These are phyloP conservation scores for Lathamus discolor DNA, from an alignment of 2,113 vertebrate species.

Conservation along the genomic window DNA sequence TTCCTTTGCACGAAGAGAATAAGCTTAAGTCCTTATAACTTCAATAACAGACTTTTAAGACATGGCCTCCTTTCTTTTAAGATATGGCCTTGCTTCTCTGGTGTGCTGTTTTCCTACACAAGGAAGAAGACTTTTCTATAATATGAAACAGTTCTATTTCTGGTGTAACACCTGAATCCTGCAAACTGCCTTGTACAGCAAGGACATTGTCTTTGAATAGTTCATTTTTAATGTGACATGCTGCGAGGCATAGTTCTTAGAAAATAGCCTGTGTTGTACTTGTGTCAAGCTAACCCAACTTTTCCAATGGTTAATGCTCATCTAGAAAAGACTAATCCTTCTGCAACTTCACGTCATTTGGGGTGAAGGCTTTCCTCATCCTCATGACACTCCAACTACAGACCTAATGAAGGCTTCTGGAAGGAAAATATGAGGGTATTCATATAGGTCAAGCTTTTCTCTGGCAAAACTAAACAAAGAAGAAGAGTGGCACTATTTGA, in stretches of 20 bases:
- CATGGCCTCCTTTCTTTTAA: neutral
- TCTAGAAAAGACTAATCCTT: neutral
- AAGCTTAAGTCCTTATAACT: neutral
- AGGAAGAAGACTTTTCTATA: neutral
- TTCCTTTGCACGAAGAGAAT: neutral
- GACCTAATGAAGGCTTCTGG: neutral
- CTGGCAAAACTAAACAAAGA: neutral
- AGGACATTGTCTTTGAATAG: neutral
- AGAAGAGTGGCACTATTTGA: neutral
- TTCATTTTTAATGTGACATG: neutral
- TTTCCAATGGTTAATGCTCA: neutral
- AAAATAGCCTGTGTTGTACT: neutral
- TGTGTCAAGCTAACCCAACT: neutral
- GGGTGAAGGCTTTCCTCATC: accelerated
- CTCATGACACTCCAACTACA: neutral
- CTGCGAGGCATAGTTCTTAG: neutral
- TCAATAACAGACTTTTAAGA: neutral
- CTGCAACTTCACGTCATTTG: neutral
- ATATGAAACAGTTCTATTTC: neutral
- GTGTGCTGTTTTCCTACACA: neutral
- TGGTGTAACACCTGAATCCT: neutral
- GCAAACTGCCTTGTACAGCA: neutral
- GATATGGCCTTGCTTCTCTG: neutral
- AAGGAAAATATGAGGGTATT: neutral
- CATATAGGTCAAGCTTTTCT: neutral